Conservation (phyloP, 2,113 vertebrate species). For the Ranitomeya imitator region DNA sequence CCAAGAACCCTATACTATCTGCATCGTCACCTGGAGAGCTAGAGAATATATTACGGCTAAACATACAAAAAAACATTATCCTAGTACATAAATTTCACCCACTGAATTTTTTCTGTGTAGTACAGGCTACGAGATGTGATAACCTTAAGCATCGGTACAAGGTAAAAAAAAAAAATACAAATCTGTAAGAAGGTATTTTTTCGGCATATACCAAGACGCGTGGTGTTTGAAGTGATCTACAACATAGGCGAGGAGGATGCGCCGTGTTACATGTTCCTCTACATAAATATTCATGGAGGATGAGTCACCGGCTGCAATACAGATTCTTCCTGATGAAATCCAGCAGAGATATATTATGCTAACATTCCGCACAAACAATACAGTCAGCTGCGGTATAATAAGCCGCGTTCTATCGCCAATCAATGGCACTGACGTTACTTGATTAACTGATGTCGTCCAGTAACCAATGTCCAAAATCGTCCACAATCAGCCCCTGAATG, state of each 20-base stretch:
- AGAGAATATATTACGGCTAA: not conserved
- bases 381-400: not conserved
- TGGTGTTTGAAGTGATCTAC: not conserved
- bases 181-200: not conserved
- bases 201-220: not conserved
- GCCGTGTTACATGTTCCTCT: slow-evolving; percentile 1
- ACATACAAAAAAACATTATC: not conserved
- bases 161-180: not conserved
- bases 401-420: not conserved
- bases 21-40: not conserved
- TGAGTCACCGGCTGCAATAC: slow-evolving; percentile 38
- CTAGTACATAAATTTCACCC: not conserved
- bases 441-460: not conserved
- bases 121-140: not conserved
- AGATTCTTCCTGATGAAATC: slow-evolving; percentile 24
- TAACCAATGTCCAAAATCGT: not conserved
- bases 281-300: slow-evolving; percentile 45
- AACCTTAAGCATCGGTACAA: not conserved
- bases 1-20: too few species aligned
- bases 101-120: not conserved
- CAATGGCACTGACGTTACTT: not conserved
- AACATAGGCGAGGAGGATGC: not conserved
- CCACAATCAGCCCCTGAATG: not conserved
- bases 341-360: slow-evolving; percentile 23
- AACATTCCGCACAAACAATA: slow-evolving; percentile 13